These are phyloP conservation scores for Cerceris rybyensis DNA, from an alignment of 2,888 invertebrate species.

Conservation along the genomic window DNA sequence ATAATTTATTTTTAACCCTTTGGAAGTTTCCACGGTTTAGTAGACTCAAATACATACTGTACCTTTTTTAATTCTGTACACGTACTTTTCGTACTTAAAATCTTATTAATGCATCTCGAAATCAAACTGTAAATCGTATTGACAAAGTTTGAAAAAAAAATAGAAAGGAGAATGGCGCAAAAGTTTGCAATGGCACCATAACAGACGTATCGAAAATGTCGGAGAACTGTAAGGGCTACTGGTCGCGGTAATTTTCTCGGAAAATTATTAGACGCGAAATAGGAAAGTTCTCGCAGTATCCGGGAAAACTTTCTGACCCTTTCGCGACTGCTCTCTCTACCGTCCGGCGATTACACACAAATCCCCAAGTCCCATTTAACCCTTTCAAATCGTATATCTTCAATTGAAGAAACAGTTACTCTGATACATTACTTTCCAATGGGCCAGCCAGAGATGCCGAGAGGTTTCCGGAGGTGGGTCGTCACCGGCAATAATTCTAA, in stretches of 20 bases:
- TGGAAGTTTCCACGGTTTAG: no score
- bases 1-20: no score
- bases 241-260: background rate
- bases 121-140: no score
- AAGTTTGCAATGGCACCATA: no score
- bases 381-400: conserved; percentile 56
- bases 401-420: conserved; percentile 61
- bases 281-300: conserved; percentile 18
- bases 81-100: no score
- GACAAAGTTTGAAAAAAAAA: no score
- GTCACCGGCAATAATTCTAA: conserved; percentile 56
- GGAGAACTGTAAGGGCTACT: background rate
- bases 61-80: no score
- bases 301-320: conserved; percentile 20
- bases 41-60: no score
- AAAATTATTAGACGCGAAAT: conserved; percentile 28
- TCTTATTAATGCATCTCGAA: no score
- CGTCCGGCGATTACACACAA: conserved; percentile 45
- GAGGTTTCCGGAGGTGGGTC: conserved; percentile 23
- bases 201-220: no score
- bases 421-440: conserved; percentile 60
- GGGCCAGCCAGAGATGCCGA: conserved; percentile 34
- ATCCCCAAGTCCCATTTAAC: conserved; percentile 61
- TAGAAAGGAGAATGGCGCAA: no score
- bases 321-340: conserved; percentile 5